Evolutionary conservation across 1,140 invertebrate genomes (phyloP).

Genomic region (Vanessa tameamea): DNA sequence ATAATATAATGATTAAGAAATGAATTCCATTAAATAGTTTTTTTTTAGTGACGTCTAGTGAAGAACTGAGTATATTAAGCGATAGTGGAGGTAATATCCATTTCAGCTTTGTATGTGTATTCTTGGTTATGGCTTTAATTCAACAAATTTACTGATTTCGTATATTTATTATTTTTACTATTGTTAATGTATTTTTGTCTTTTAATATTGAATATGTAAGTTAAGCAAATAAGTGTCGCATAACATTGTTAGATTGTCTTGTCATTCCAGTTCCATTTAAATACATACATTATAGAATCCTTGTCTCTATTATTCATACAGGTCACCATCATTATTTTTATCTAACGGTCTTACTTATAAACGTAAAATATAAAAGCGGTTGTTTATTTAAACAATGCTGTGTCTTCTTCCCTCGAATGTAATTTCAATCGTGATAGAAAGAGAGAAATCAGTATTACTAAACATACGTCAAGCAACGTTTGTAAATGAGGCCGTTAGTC

Average conservation of each 20-base stretch:
- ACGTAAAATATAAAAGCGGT: too few relatives aligned
- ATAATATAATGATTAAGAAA: conserved; percentile 11
- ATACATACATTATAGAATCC: not conserved
- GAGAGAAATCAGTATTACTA: too few relatives aligned
- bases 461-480: too few relatives aligned
- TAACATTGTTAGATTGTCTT: conserved; percentile 14
- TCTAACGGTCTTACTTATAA: too few relatives aligned
- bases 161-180: conserved; percentile 32
- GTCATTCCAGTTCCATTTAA: conserved; percentile 3
- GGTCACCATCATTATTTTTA: too few relatives aligned
- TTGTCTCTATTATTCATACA: too few relatives aligned
- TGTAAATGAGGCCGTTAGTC: too few relatives aligned
- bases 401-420: too few relatives aligned
- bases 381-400: too few relatives aligned
- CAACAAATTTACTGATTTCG: conserved; percentile 14
- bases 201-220: conserved; percentile 11
- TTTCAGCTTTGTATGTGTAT: conserved; percentile 11
- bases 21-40: conserved; percentile 5
- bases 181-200: conserved; percentile 26
- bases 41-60: conserved; percentile 16
- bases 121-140: conserved; percentile 33
- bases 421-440: too few relatives aligned
- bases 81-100: not conserved
- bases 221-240: conserved; percentile 10
- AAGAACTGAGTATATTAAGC: conserved; percentile 11